Evolutionary conservation across 2,888 invertebrate species (phyloP).

Genomic region (Amorpha juglandis): DNA sequence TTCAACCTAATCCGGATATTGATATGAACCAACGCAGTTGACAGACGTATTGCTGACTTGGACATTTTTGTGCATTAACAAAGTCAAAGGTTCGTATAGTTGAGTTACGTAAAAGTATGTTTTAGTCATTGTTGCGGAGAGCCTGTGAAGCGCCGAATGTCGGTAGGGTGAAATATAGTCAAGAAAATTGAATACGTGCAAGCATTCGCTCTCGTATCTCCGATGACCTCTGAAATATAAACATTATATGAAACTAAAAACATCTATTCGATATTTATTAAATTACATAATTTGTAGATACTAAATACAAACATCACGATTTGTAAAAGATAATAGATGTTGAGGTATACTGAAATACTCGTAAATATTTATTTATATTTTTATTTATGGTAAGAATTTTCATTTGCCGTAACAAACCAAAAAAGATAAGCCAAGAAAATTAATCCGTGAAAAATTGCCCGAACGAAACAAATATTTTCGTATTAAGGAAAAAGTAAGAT

Average conservation of each 20-base stretch:
- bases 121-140: conserved; percentile 55
- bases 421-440: conserved; percentile 32
- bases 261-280: not conserved
- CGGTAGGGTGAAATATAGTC: conserved; percentile 72
- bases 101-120: conserved; percentile 58
- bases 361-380: not conserved
- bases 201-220: conserved; percentile 63
- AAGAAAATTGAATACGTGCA: conserved; percentile 78
- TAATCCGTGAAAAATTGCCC: conserved; percentile 42
- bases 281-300: not conserved
- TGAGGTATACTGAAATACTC: no score
- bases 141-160: conserved; percentile 58
- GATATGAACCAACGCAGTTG: conserved; percentile 76
- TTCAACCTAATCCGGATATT: conserved; percentile 82
- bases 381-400: conserved; percentile 8
- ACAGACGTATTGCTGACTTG: conserved; percentile 60
- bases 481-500: conserved; percentile 55
- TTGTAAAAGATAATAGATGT: no score
- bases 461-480: conserved; percentile 47
- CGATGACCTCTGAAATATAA: not conserved
- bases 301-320: no score
- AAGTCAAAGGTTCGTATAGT: conserved; percentile 38
- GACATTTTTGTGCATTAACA: conserved; percentile 17
- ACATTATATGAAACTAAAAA: not conserved
- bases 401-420: conserved; percentile 29